phyloP scores from a whole-genome alignment of 2,888 invertebrate species.

The Molanna angustata region DNA sequence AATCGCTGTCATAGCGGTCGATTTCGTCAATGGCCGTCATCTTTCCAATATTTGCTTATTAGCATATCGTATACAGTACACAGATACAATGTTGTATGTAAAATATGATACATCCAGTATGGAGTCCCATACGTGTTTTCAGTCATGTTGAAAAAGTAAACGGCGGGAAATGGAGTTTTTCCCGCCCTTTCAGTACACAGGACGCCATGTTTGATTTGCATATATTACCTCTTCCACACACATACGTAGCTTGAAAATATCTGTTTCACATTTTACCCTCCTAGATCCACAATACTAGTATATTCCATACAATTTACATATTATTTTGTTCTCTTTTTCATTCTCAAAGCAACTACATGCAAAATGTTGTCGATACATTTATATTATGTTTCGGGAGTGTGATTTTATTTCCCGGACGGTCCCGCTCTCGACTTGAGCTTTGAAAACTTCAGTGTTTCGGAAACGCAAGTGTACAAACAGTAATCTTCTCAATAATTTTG shows the following conservation, averaged over 20 bases:
- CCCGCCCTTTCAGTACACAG: not conserved
- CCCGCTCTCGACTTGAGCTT: too few species aligned
- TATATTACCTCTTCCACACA: slow-evolving; percentile 4
- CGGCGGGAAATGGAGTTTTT: slow-evolving; percentile 12
- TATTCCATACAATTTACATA: not conserved
- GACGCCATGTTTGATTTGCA: slow-evolving; percentile 10
- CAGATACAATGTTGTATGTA: not conserved
- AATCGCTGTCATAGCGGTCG: not conserved
- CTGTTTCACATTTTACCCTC: not conserved
- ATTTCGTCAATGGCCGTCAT: slow-evolving; percentile 2
- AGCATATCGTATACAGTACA: slow-evolving; percentile 1
- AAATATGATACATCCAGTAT: not conserved
- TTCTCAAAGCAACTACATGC: not conserved
- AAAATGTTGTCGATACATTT: not conserved
- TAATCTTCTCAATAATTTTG: too few species aligned
- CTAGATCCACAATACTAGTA: not conserved
- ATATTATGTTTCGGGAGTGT: too few species aligned
- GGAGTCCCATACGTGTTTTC: slow-evolving; percentile 7
- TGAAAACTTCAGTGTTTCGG: too few species aligned
- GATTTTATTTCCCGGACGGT: too few species aligned
- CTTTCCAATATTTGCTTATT: slow-evolving; percentile 1
- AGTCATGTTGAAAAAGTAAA: slow-evolving; percentile 10
- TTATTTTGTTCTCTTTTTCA: not conserved
- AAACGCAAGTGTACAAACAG: too few species aligned
- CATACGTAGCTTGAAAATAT: not conserved